These are phyloP conservation scores for Hydraecia micacea DNA, from an alignment of 2,888 invertebrate genomes.

Conservation along the genomic window DNA sequence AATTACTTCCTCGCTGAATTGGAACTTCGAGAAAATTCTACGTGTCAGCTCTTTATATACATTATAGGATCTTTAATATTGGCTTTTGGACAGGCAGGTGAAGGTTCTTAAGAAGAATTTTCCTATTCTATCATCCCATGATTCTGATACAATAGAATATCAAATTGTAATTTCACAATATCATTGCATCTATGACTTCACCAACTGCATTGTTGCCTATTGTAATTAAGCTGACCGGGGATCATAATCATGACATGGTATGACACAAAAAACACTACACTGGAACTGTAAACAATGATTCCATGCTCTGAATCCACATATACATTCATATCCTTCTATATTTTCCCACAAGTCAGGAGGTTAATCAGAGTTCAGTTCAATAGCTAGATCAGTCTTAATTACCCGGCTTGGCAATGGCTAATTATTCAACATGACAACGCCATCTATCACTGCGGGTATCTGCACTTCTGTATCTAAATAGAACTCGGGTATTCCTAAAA, in stretches of 20 bases:
- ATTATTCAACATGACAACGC: conserved; percentile 48
- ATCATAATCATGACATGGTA: conserved; percentile 40
- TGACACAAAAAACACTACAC: conserved; percentile 49
- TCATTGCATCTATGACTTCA: conserved; percentile 18
- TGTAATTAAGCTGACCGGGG: conserved; percentile 53
- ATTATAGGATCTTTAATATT: neutral
- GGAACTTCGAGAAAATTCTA: conserved; percentile 5
- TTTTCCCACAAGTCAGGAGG: conserved; percentile 47
- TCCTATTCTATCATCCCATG: neutral
- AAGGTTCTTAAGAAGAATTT: neutral
- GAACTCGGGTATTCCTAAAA: conserved; percentile 16
- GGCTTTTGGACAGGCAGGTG: neutral
- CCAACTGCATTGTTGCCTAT: conserved; percentile 49
- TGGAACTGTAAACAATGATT: conserved; percentile 50
- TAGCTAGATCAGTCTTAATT: conserved; percentile 53
- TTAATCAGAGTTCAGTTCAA: conserved; percentile 50
- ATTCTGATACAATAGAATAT: conserved; percentile 12
- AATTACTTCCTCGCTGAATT: conserved; percentile 36
- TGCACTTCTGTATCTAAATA: conserved; percentile 28
- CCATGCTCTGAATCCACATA: conserved; percentile 50
- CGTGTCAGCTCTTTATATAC: conserved; percentile 5
- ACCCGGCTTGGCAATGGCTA: conserved; percentile 29
- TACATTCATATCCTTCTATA: conserved; percentile 36
- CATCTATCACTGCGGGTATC: conserved; percentile 30
- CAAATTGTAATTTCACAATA: conserved; percentile 50